A percentile compares a stretch with the other conserved stretches of the same genome.
Conservation (phyloP, 2,888 invertebrate species). For the Perdita meconis region DNA sequence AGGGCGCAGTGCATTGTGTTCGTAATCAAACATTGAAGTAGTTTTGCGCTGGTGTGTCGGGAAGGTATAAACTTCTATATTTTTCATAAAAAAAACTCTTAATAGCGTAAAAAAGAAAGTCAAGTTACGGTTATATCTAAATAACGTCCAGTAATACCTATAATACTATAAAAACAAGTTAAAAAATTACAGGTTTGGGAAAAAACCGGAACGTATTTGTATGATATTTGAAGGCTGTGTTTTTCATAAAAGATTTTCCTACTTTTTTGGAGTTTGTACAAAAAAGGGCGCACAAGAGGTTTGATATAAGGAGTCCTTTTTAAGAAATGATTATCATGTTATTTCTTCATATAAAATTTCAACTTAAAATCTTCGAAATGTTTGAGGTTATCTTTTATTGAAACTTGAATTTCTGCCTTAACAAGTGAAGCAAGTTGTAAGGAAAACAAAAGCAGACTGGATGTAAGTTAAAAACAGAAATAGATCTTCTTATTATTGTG, state of each 20-base stretch:
- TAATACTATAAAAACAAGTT: slow-evolving; percentile 31
- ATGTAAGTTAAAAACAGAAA: slow-evolving; percentile 44
- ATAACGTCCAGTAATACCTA: slow-evolving; percentile 38
- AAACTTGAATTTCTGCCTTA: slow-evolving; percentile 47
- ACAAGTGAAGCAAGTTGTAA: slow-evolving; percentile 24
- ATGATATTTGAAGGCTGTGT: slow-evolving; percentile 49
- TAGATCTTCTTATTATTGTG: neutral
- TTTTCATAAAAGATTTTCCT: slow-evolving; percentile 36
- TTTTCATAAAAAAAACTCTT: slow-evolving; percentile 43
- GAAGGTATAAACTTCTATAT: slow-evolving; percentile 53
- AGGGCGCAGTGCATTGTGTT: slow-evolving; percentile 59
- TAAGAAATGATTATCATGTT: slow-evolving; percentile 44
- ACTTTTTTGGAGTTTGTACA: slow-evolving; percentile 11
- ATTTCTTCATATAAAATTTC: slow-evolving; percentile 33
- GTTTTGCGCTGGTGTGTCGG: slow-evolving; percentile 69
- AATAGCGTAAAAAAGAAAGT: slow-evolving; percentile 34
- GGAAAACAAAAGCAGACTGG: slow-evolving; percentile 43
- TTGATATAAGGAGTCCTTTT: slow-evolving; percentile 28
- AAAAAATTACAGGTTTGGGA: slow-evolving; percentile 47
- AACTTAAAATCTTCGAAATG: slow-evolving; percentile 43
- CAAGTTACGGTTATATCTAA: slow-evolving; percentile 23
- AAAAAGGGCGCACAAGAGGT: slow-evolving; percentile 15
- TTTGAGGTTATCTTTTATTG: slow-evolving; percentile 68
- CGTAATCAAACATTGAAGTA: slow-evolving; percentile 67
- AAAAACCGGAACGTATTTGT: slow-evolving; percentile 59